phyloP scores from a whole-genome alignment of 2,888 invertebrate genomes.

The Mamestra brassicae region DNA sequence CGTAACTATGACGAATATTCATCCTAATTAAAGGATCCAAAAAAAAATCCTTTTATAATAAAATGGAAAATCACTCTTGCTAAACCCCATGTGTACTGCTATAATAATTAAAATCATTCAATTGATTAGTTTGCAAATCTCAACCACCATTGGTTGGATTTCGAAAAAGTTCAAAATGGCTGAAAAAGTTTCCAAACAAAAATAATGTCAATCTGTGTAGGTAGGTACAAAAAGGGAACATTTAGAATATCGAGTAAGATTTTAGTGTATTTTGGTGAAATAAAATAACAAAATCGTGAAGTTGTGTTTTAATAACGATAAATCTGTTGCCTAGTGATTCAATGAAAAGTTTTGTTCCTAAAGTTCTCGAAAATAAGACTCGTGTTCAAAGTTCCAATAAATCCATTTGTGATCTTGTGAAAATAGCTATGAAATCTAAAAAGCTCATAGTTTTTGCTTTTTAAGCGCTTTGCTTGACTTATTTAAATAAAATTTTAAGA shows the following conservation, averaged over 20 bases:
- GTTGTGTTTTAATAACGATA: neutral
- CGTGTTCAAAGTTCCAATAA: neutral
- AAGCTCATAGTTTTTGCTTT: neutral
- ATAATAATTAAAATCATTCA: neutral
- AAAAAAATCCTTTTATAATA: too few relatives aligned
- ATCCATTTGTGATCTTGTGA: neutral
- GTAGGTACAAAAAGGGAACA: neutral
- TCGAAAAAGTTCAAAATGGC: constrained; percentile 1
- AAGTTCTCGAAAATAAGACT: neutral
- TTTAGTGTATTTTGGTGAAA: neutral
- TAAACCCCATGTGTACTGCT: neutral
- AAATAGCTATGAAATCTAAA: neutral
- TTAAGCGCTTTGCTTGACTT: neutral
- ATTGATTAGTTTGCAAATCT: neutral
- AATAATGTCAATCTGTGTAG: neutral
- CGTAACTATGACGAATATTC: too few relatives aligned
- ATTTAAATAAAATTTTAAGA: neutral
- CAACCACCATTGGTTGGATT: neutral
- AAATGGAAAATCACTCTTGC: too few relatives aligned
- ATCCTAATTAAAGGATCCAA: too few relatives aligned
- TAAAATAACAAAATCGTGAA: neutral
- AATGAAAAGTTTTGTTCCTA: neutral
- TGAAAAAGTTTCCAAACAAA: neutral
- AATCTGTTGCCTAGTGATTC: neutral
- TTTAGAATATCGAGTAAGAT: neutral